Evolutionary conservation across 2,888 invertebrate species (phyloP), one percentile per base, ranked within the genome.

Genomic region (Drosophila neotestacea): DNA sequence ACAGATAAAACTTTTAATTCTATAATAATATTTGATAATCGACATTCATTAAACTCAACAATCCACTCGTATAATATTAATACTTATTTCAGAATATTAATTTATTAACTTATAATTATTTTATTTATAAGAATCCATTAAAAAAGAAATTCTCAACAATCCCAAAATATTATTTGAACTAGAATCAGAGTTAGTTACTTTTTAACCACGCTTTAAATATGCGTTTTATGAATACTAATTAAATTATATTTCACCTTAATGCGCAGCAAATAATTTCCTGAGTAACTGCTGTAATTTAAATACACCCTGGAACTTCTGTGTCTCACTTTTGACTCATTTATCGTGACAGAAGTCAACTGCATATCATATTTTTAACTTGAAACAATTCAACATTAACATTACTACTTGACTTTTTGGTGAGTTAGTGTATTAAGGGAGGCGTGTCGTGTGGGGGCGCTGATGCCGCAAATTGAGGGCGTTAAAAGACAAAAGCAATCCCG

Each of bases 401-500:
- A 13, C 22, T 30, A 39, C 38, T 38, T 36, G 36, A 38, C 16
- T 46, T 50, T 58, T 30, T 11, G 27, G 7, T 22, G n/a, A 6
- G 36, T 58, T n/a, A 59, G 68, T 60, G 68, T 51, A 30, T 41
- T 38, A 7, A 16, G 5, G 50, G 36, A 30, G 64, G 61, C 76
- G 51, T 75, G 75, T 50, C 63, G 41, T 58, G 58, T 64, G 81
- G 62, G 58, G 81, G 70, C 81, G 79, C 50, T 55, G 76, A 55
- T 62, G 70, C 70, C 61, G 56, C 62, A 71, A 86, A 80, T 84
- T 69, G 82, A 86, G 85, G 89, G 82, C 82, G 82, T 83, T 30
- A 28, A 47, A 73, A 80, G 74, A 86, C 82, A 83, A 83, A 86
- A 84, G 87, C 71, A 70, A 84, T 73, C 87, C 87, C 78, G 81